These are phyloP conservation scores for Caenorhabditis sulstoni DNA, from an alignment of 2,888 invertebrate genomes.

Conservation along the genomic window DNA sequence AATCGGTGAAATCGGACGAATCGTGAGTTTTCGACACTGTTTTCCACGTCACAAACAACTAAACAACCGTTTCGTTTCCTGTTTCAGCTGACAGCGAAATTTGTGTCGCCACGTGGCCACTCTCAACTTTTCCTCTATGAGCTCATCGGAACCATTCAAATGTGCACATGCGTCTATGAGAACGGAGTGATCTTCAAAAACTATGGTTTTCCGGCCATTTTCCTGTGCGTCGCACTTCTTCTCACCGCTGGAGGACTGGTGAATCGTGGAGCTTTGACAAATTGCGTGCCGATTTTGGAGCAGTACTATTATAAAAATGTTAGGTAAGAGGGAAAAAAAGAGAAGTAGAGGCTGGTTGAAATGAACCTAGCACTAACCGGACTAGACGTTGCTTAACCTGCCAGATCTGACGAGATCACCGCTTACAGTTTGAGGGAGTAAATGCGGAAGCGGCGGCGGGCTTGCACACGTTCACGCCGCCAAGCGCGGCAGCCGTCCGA, in stretches of 20 bases:
- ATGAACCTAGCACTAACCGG: too few relatives aligned
- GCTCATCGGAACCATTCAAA: slow-evolving; percentile 73
- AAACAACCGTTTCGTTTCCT: neutral
- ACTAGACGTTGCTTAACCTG: too few relatives aligned
- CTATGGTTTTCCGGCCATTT: slow-evolving; percentile 75
- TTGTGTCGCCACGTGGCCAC: slow-evolving; percentile 46
- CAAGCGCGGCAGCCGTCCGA: neutral
- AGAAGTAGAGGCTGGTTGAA: too few relatives aligned
- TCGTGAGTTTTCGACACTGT: slow-evolving; percentile 39
- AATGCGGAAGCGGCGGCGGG: too few relatives aligned
- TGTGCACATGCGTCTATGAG: slow-evolving; percentile 80
- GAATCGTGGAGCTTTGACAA: slow-evolving; percentile 75
- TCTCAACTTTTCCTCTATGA: slow-evolving; percentile 64
- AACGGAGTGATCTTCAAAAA: slow-evolving; percentile 77
- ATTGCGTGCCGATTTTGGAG: slow-evolving; percentile 74
- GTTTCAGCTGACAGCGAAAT: slow-evolving; percentile 54
- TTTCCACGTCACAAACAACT: neutral
- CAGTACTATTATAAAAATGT: slow-evolving; percentile 57
- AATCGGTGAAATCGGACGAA: slow-evolving; percentile 58
- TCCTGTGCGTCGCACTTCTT: slow-evolving; percentile 70
- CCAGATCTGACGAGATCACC: too few relatives aligned
- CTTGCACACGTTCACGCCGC: too few relatives aligned
- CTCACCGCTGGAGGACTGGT: slow-evolving; percentile 65
- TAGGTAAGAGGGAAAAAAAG: slow-evolving; percentile 42
- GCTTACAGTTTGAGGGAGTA: too few relatives aligned